phyloP scores from a whole-genome alignment of 2,113 vertebrate species.

The Lates calcarifer region DNA sequence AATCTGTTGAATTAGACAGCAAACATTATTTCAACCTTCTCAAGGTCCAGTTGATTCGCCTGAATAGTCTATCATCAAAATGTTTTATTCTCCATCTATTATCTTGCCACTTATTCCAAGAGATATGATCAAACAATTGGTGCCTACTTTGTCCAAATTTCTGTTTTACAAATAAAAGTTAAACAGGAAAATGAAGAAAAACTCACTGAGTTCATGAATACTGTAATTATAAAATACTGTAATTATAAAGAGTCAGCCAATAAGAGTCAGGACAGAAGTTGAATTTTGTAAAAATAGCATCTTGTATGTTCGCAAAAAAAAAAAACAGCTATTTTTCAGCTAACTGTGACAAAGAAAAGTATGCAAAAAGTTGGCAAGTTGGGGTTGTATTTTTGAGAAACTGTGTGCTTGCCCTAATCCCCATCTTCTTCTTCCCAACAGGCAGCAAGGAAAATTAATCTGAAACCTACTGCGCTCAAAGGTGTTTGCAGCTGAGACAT shows the following conservation, averaged over 20 bases:
- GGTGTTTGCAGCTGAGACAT: slow-evolving; percentile 71
- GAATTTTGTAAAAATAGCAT: background rate
- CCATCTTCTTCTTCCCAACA: slow-evolving; percentile 67
- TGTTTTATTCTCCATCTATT: background rate
- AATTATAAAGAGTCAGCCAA: background rate
- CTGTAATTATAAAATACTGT: background rate
- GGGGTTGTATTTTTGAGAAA: slow-evolving; percentile 55
- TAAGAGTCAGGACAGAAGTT: background rate
- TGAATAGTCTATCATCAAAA: background rate
- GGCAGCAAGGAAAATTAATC: slow-evolving; percentile 79
- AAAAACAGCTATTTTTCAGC: background rate
- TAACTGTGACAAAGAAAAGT: slow-evolving; percentile 26
- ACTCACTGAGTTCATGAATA: background rate
- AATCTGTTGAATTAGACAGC: slow-evolving; percentile 19
- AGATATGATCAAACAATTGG: background rate
- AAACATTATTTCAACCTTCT: background rate
- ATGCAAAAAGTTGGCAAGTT: slow-evolving; percentile 39
- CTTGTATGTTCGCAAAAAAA: background rate
- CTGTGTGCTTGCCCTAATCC: slow-evolving; percentile 63
- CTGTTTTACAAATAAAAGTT: background rate
- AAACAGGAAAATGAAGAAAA: background rate
- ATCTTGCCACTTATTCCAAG: background rate
- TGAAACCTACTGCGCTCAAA: slow-evolving; percentile 74
- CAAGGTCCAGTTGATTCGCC: background rate
- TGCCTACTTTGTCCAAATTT: background rate